Conservation (phyloP, 2,888 invertebrate species). For the Eupeodes luniger region DNA sequence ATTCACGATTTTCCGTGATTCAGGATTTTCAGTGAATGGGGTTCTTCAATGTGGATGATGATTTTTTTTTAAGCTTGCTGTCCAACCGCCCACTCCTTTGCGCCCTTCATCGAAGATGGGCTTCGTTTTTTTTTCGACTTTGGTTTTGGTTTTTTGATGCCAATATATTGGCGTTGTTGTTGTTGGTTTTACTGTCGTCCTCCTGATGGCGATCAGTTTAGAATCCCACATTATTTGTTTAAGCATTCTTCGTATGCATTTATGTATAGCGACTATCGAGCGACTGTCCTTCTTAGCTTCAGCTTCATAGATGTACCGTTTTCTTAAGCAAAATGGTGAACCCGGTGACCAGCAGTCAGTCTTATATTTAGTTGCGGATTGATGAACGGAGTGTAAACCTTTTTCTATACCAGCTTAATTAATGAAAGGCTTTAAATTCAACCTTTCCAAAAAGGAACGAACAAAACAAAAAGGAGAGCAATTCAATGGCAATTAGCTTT, state of each 20-base stretch:
- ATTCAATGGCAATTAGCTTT: conserved; percentile 73
- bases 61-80: background rate
- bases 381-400: conserved; percentile 43
- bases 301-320: conserved; percentile 38
- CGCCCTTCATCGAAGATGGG: conserved; percentile 62
- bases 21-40: conserved; percentile 71
- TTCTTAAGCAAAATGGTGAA: conserved; percentile 5
- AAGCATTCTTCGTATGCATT: conserved; percentile 54
- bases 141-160: too few species aligned
- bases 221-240: conserved; percentile 75
- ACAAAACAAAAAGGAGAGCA: conserved; percentile 52
- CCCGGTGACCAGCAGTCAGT: conserved; percentile 51
- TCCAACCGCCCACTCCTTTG: conserved; percentile 62
- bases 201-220: conserved; percentile 68
- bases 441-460: background rate
- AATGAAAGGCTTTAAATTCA: conserved; percentile 57
- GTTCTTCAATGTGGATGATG: conserved; percentile 29
- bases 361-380: background rate
- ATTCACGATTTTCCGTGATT: conserved; percentile 78
- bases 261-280: conserved; percentile 32
- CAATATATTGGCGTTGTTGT: background rate
- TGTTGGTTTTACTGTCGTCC: conserved; percentile 7
- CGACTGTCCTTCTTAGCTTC: conserved; percentile 26
- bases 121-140: conserved; percentile 25
- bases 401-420: conserved; percentile 58